These are phyloP conservation scores for Atta cephalotes DNA, from an alignment of 1,140 invertebrate genomes.

Conservation along the genomic window DNA sequence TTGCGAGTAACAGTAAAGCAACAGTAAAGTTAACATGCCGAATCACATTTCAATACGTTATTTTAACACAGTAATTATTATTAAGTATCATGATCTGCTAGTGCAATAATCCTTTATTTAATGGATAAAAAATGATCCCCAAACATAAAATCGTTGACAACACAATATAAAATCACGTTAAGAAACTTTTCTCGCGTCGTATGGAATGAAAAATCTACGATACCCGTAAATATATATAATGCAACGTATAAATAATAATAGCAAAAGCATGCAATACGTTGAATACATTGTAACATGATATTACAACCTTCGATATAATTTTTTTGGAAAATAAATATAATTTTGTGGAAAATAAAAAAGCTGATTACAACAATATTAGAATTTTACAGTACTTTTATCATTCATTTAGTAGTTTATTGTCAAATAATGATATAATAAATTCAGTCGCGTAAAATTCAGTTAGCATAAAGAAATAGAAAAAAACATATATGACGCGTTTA, in stretches of 20 bases:
- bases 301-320: conserved; percentile 9
- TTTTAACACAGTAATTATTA: not conserved
- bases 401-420: not conserved
- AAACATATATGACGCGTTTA: conserved; percentile 4
- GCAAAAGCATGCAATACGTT: not conserved
- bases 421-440: conserved; percentile 16
- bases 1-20: not conserved
- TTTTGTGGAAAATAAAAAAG: conserved; percentile 5
- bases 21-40: not conserved
- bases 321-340: not conserved
- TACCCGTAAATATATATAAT: conserved; percentile 8
- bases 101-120: conserved; percentile 41
- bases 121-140: not conserved
- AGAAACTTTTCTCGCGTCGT: not conserved
- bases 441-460: conserved; percentile 15
- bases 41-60: not conserved
- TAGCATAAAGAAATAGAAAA: not conserved
- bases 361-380: not conserved
- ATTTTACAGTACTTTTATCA: conserved; percentile 9
- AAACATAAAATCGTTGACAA: not conserved
- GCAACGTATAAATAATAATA: conserved; percentile 6
- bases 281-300: conserved; percentile 5
- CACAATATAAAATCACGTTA: conserved; percentile 15
- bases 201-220: not conserved
- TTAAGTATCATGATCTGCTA: conserved; percentile 8